A percentile compares a stretch with the other conserved stretches of the same genome.
Conservation (phyloP, 1,140 invertebrate genomes). For the Cherax destructor region DNA sequence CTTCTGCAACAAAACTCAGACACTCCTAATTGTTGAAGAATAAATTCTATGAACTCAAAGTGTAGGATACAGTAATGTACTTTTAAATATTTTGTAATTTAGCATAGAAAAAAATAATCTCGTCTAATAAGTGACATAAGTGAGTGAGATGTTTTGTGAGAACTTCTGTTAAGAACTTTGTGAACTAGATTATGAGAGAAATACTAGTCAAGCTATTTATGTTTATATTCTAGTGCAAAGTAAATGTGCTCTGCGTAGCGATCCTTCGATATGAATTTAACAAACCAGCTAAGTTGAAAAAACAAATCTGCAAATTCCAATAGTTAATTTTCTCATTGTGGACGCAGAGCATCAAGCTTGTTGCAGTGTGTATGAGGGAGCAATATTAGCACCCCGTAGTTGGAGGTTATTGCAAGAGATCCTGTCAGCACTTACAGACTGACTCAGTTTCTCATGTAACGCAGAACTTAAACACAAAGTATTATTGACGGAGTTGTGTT, state of each 20-base stretch:
- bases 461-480: background rate
- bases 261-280: conserved; percentile 3
- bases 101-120: conserved; percentile 50
- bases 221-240: conserved; percentile 30
- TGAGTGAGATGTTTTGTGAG: conserved; percentile 22
- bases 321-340: background rate
- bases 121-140: conserved; percentile 55
- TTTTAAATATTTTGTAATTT: conserved; percentile 55
- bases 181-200: conserved; percentile 26
- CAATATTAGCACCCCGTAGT: background rate
- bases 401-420: background rate
- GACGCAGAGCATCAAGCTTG: background rate
- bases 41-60: conserved; percentile 18
- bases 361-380: background rate
- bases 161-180: conserved; percentile 11
- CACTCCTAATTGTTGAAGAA: background rate
- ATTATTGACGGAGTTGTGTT: background rate
- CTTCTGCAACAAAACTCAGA: background rate
- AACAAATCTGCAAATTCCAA: background rate
- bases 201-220: conserved; percentile 27
- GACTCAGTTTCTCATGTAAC: background rate
- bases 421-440: background rate
- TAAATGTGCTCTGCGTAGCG: background rate
- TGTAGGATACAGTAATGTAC: conserved; percentile 48
- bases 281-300: background rate